Base-by-base conservation (phyloP, 2,888 invertebrate species). In the Antheraea assamensis region DNA sequence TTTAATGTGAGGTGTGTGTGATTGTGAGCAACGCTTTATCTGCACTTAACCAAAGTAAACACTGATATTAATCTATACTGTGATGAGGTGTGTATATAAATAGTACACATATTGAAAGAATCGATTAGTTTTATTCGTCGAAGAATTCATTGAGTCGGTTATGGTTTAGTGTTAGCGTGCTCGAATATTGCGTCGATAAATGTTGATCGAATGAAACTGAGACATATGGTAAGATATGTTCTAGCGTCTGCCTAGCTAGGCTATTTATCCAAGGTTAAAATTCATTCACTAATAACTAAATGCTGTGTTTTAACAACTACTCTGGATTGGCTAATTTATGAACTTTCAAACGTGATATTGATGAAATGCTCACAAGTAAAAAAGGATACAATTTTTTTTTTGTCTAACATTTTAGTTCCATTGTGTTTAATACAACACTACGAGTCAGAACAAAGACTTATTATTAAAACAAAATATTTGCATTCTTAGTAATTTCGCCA, bases 1-100 rank as follows among this genome's bases (percentile, higher is more conserved):
- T 84, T 82, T 87, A 87, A 88, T 84, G 84, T 85, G 83, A 81
- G 80, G 75, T 81, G 76, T 80, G 75, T 81, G 76, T 80, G 83
- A 82, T 84, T 85, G 82, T 83, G 79, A 80, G 75, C 74, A 76
- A 77, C 71, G 80, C 79, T 83, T 85, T 85, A 84, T 83, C 84
- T 85, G 81, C 85, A 86, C 83, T 87, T 86, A 83, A 79, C 79
- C 72, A 71, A 72, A 72, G 27, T 68, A 58, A 73, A 73, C 70
- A 73, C 70, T 17, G 35, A 47, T 68, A 68, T 35, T 58, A 73
- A 73, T 73, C 55, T 70, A n/a, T 68, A 64, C 58, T 24, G n/a
- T 55, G 49, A 66, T 68, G 35, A 35, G 68, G 21, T 68, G 35
- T 30, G 21, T 31, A 35, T 8, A 61, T 27, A 61, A 61, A 64